Evolutionary conservation across 2,113 vertebrate genomes (phyloP).

Genomic region (Gymnobelideus leadbeateri): DNA sequence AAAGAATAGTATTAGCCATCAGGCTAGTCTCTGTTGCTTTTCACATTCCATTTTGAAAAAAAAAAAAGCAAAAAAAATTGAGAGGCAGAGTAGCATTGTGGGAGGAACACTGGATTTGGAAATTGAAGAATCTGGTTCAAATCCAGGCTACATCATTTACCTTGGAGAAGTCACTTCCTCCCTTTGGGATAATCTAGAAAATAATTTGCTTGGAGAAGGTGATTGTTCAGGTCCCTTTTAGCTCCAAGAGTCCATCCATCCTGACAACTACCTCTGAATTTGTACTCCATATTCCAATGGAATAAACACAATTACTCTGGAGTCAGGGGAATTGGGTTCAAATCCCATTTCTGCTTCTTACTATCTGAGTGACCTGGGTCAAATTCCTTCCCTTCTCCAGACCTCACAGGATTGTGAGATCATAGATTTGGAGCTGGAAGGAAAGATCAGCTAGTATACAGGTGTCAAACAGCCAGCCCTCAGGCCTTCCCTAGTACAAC

Average conservation of each 20-base stretch:
- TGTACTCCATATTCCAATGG: background rate
- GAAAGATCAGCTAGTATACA: background rate
- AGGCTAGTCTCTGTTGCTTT: background rate
- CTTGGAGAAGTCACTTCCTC: background rate
- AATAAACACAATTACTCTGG: background rate
- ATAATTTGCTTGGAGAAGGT: background rate
- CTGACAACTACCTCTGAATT: background rate
- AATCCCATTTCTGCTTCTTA: background rate
- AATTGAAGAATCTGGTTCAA: background rate
- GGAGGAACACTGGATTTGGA: background rate
- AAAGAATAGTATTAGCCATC: too few relatives aligned
- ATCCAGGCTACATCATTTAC: background rate
- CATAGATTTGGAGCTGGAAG: background rate
- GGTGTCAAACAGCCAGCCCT: background rate
- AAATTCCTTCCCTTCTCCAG: background rate
- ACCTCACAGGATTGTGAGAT: background rate
- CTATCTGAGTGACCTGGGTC: background rate
- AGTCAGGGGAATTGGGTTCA: background rate
- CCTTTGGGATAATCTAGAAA: background rate
- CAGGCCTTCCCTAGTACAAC: background rate
- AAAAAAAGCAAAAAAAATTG: background rate
- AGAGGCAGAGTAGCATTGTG: background rate
- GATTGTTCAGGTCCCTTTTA: background rate
- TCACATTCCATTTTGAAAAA: background rate
- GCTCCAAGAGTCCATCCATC: background rate